Percentiles rank a stretch among this genome's conserved stretches.
These are phyloP conservation scores for Panulirus ornatus DNA, from an alignment of 1,140 invertebrate species.

Conservation along the genomic window DNA sequence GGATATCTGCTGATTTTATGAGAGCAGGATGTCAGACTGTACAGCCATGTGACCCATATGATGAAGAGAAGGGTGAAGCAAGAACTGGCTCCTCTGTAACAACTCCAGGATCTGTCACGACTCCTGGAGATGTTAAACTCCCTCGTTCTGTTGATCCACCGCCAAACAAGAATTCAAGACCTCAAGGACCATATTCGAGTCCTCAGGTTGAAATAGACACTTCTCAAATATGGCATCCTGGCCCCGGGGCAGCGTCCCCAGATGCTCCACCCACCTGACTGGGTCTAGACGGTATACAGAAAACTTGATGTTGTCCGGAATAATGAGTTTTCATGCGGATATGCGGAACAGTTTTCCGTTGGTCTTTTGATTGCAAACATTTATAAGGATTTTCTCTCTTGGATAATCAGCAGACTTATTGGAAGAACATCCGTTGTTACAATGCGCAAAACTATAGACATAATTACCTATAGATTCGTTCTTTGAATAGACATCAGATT, in stretches of 20 bases:
- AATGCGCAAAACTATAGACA: too few species aligned
- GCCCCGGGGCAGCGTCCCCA: conserved; percentile 46
- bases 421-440: too few species aligned
- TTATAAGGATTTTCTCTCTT: too few species aligned
- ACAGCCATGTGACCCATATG: conserved; percentile 92
- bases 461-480: too few species aligned
- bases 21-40: conserved; percentile 89
- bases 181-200: conserved; percentile 50
- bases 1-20: conserved; percentile 87
- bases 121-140: conserved; percentile 66
- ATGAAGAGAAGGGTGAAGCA: conserved; percentile 95
- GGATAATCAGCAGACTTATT: too few species aligned
- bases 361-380: too few species aligned
- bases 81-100: conserved; percentile 90
- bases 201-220: conserved; percentile 60
- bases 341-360: too few species aligned
- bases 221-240: conserved; percentile 69
- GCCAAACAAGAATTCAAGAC: conserved; percentile 22
- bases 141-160: conserved; percentile 39
- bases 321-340: too few species aligned
- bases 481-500: too few species aligned
- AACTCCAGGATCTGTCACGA: conserved; percentile 78
- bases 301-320: too few species aligned
- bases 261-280: too few species aligned
- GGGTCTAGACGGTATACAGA: too few species aligned